Percentiles rank a stretch among this genome's conserved stretches.
These are phyloP conservation scores for Nephrocerus scutellatus DNA, from an alignment of 2,888 invertebrate genomes.

Conservation along the genomic window DNA sequence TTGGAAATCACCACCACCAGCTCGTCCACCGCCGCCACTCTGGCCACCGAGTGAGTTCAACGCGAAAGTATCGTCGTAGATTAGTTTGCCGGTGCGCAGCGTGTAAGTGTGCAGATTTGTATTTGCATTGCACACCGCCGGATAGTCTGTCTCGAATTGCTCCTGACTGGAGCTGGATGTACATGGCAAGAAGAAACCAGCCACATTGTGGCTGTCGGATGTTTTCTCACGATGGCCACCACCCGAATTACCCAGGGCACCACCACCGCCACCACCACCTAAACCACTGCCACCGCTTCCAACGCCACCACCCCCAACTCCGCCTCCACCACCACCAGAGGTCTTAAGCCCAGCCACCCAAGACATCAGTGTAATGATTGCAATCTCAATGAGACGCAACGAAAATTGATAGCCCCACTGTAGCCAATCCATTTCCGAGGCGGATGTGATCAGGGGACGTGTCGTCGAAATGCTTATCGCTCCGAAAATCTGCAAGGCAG, in stretches of 20 bases:
- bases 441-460: conserved; percentile 39
- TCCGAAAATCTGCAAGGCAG: conserved; percentile 77
- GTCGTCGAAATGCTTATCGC: conserved; percentile 57
- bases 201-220: conserved; percentile 55
- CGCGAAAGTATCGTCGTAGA: conserved; percentile 63
- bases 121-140: conserved; percentile 78
- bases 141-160: conserved; percentile 75
- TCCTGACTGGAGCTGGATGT: conserved; percentile 78
- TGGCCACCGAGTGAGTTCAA: conserved; percentile 48
- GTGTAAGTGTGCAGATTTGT: conserved; percentile 80
- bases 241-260: conserved; percentile 9
- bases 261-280: conserved; percentile 10
- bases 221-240: conserved; percentile 65
- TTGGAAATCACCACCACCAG: conserved; percentile 31
- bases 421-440: conserved; percentile 69
- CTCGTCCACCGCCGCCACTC: conserved; percentile 17
- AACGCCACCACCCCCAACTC: conserved; percentile 19
- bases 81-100: conserved; percentile 66
- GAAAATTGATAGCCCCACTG: conserved; percentile 89
- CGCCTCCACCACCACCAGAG: conserved; percentile 43
- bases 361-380: conserved; percentile 76
- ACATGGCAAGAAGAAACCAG: conserved; percentile 73
- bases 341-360: conserved; percentile 77
- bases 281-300: conserved; percentile 20
- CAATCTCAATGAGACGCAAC: conserved; percentile 75